Evolutionary conservation across 2,888 invertebrate genomes (phyloP), one percentile per base, ranked within the genome.

Genomic region (Heliconius erato): DNA sequence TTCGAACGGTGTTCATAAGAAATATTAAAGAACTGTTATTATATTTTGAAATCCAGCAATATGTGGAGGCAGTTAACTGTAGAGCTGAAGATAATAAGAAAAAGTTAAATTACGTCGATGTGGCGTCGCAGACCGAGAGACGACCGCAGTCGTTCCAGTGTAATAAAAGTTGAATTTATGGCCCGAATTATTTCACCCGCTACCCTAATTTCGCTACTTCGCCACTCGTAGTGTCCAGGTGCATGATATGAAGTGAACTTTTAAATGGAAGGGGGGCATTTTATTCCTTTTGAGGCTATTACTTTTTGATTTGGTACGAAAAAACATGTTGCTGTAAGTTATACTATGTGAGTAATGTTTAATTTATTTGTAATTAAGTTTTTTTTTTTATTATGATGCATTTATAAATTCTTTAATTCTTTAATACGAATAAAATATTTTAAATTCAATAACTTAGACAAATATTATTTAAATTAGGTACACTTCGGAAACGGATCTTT

Each of bases 91-190:
- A 95, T 95, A 95, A 95, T 95, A 95, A 94, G 95, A 95, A 95
- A 96, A 96, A 95, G 96, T 95, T 96, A 95, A 95, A 95, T 95
- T 93, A 94, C 94, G 94, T 95, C 94, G 94, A 95, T 93, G 93
- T 90, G 91, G 91, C 92, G 90, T 90, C 93, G 92, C 89, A 90
- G 88, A 88, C 87, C 88, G 87, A 88, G 87, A 88, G 85, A 84
- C 86, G 86, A 87, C 88, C 89, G 87, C 89, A 87, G 90, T 89
- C 89, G 90, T 90, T 89, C 88, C 88, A 88, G 87, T 89, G 93
- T 92, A 93, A 94, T 95, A 94, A 95, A 95, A 95, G 91, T 94
- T 94, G 93, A 94, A 95, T 95, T 96, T 95, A 96, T 94, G 92
- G 88, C 89, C 88, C 87, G 90, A 95, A 95, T 95, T 94, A 95